Conservation (phyloP, 2,888 invertebrate genomes). For the Lymantria dispar region DNA sequence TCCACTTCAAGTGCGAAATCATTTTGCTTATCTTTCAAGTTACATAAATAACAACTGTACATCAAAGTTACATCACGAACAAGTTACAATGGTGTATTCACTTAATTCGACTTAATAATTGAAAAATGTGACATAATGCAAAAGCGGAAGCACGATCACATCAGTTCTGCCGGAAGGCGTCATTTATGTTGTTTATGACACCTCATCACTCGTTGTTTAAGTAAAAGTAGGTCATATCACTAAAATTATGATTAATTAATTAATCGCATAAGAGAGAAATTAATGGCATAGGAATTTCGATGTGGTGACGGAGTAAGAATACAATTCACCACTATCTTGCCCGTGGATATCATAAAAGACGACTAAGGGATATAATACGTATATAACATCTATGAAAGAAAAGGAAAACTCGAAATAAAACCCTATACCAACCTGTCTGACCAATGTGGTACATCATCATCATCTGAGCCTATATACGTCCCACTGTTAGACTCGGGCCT, state of each 20-base stretch:
- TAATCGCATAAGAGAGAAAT: background rate
- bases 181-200: slow-evolving; percentile 20
- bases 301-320: no score
- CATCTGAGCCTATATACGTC: no score
- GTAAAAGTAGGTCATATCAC: slow-evolving; percentile 37
- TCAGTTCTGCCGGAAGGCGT: slow-evolving; percentile 19
- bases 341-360: no score
- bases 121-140: slow-evolving; percentile 10
- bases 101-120: slow-evolving; percentile 4
- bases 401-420: no score
- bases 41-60: slow-evolving; percentile 7
- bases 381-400: no score
- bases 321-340: no score
- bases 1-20: no score
- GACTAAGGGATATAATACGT: no score
- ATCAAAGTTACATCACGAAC: slow-evolving; percentile 8
- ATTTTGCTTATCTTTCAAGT: background rate
- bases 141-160: slow-evolving; percentile 15
- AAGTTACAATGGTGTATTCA: slow-evolving; percentile 11
- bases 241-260: slow-evolving; percentile 11
- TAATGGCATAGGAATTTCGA: slow-evolving; percentile 14
- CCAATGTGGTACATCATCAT: no score
- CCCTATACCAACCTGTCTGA: no score
- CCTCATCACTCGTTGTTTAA: slow-evolving; percentile 10
- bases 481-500: no score